Conservation (phyloP, 2,113 vertebrate genomes). For the Melanocharis versteri region DNA sequence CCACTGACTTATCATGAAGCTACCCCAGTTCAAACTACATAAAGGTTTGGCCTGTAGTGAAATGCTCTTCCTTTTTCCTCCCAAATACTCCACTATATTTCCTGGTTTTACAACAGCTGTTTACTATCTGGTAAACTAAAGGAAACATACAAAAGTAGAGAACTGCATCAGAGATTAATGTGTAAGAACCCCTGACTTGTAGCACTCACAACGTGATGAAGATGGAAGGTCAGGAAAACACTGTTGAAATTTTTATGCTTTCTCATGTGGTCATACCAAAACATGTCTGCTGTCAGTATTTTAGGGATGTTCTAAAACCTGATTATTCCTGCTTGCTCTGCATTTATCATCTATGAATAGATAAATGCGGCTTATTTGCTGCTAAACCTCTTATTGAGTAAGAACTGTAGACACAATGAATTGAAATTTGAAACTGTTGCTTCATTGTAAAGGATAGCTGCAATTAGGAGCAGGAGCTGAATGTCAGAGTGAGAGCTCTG, state of each 20-base stretch:
- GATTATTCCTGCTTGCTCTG: neutral
- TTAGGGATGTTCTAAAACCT: neutral
- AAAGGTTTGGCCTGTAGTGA: neutral
- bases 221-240: neutral
- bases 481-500: neutral
- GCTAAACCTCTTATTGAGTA: neutral
- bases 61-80: fast-evolving
- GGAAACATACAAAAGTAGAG: neutral
- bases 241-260: neutral
- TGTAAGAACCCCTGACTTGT: neutral
- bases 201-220: neutral
- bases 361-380: neutral
- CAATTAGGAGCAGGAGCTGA: neutral
- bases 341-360: neutral
- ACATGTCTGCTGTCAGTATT: neutral
- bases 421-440: neutral
- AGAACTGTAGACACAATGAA: neutral
- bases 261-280: neutral
- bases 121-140: neutral
- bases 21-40: neutral
- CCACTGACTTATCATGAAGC: neutral
- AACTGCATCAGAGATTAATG: neutral
- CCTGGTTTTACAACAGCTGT: neutral
- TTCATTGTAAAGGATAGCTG: neutral
- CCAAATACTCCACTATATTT: neutral